These are phyloP conservation scores for Crax fasciolata DNA, from an alignment of 2,797 vertebrate species.

Conservation along the genomic window DNA sequence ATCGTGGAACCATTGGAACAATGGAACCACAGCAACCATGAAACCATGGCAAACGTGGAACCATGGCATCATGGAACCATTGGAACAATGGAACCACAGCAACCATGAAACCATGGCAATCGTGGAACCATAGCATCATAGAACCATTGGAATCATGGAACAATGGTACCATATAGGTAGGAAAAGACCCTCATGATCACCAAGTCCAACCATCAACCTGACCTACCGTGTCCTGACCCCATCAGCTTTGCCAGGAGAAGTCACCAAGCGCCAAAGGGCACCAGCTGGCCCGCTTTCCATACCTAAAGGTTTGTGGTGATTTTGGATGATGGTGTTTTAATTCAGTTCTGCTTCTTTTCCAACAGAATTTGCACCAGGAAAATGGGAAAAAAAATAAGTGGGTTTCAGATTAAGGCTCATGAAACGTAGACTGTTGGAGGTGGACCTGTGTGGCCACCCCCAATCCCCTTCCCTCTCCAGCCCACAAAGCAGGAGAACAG, in stretches of 20 bases:
- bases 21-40: no score
- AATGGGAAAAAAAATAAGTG: not conserved
- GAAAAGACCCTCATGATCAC: no score
- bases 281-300: not conserved
- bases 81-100: no score
- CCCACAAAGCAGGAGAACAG: not conserved
- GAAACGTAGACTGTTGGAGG: no score
- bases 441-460: not conserved
- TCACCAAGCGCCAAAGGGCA: not conserved
- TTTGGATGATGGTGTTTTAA: not conserved
- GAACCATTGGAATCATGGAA: not conserved
- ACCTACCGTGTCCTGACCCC: no score
- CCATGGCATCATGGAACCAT: no score
- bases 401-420: not conserved
- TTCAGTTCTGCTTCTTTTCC: not conserved
- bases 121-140: not conserved
- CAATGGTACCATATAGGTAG: not conserved
- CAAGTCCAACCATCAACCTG: no score
- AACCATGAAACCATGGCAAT: no score
- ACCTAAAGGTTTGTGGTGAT: not conserved
- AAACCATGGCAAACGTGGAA: not conserved
- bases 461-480: not conserved
- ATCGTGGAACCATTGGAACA: no score
- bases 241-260: no score
- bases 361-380: not conserved